Conservation (phyloP, 2,888 invertebrate species). For the Muschampia staudingeri region DNA sequence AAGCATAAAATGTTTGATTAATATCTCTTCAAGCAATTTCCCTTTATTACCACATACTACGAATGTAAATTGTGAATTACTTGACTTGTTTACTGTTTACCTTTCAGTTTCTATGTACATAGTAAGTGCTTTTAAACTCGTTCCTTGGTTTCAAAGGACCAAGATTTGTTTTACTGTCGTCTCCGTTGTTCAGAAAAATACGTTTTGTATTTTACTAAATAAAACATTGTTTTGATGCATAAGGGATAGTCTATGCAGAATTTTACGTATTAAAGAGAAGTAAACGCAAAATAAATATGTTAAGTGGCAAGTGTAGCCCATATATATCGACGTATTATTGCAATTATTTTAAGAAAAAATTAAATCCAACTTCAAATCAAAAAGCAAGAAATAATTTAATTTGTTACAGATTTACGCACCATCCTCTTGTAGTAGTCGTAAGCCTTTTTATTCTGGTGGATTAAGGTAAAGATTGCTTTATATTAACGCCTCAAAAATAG, state of each 20-base stretch:
- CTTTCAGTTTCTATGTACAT: slow-evolving; percentile 16
- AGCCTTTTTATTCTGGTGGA: too few species aligned
- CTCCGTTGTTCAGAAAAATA: background rate
- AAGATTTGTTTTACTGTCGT: background rate
- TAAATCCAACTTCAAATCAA: too few species aligned
- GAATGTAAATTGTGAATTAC: slow-evolving; percentile 27
- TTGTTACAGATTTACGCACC: too few species aligned
- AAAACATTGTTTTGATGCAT: background rate
- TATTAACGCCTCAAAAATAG: too few species aligned
- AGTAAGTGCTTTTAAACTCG: slow-evolving; percentile 5
- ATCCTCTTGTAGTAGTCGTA: too few species aligned
- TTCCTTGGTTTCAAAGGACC: slow-evolving; percentile 9
- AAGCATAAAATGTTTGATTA: slow-evolving; percentile 31
- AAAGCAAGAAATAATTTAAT: too few species aligned
- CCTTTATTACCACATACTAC: slow-evolving; percentile 20
- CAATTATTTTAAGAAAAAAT: too few species aligned
- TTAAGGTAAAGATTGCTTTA: too few species aligned
- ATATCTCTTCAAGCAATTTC: slow-evolving; percentile 30
- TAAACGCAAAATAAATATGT: background rate
- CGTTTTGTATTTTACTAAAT: background rate
- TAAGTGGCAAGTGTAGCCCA: background rate
- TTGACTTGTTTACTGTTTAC: slow-evolving; percentile 29
- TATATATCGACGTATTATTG: background rate
- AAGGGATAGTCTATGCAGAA: background rate
- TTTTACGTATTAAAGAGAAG: background rate